Conservation (phyloP, 2,888 invertebrate genomes). For the Drosophila koepferae region DNA sequence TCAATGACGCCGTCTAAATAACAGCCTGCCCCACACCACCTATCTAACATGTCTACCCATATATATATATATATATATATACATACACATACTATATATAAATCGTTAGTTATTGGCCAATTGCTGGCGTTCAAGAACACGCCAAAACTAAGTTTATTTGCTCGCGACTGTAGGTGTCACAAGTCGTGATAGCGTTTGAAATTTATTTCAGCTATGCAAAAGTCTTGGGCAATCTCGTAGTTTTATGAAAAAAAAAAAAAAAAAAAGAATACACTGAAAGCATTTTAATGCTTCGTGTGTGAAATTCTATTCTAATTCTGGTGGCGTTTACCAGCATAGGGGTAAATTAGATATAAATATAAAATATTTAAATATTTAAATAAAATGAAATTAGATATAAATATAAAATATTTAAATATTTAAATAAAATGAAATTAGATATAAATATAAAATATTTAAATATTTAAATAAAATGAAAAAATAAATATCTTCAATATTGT, state of each 20-base stretch:
- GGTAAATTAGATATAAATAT: not conserved
- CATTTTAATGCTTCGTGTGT: not conserved
- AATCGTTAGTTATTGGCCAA: slow-evolving; percentile 38
- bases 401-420: not conserved
- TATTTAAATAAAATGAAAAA: too few relatives aligned
- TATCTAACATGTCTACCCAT: not conserved
- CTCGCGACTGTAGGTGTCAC: slow-evolving; percentile 52
- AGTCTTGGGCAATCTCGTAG: slow-evolving; percentile 17
- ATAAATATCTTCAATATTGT: too few relatives aligned
- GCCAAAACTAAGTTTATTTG: slow-evolving; percentile 23
- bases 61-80: not conserved
- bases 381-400: not conserved
- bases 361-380: not conserved
- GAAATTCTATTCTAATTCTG: not conserved
- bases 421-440: not conserved
- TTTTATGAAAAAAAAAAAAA: not conserved
- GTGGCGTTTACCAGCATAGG: not conserved
- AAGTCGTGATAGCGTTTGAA: slow-evolving; percentile 59
- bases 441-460: not conserved
- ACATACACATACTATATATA: slow-evolving; percentile 18
- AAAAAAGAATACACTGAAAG: slow-evolving; percentile 11
- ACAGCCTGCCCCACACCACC: not conserved
- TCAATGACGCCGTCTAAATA: slow-evolving; percentile 15
- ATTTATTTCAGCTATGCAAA: slow-evolving; percentile 31
- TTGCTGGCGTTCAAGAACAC: slow-evolving; percentile 68